phyloP scores from a whole-genome alignment of 2,888 invertebrate genomes.

The Drosophila mettleri region DNA sequence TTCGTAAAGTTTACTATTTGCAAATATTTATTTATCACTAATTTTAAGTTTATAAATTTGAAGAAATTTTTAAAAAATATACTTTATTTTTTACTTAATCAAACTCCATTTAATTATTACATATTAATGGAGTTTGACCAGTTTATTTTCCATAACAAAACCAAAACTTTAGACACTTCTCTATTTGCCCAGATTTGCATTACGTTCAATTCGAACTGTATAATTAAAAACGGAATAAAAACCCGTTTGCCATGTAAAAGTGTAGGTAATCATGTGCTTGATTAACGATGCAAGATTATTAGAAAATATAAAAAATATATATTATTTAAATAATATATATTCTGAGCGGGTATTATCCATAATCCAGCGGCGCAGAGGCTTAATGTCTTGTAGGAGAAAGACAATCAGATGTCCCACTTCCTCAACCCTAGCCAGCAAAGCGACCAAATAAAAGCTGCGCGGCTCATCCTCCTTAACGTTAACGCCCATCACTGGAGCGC shows the following conservation, averaged over 20 bases:
- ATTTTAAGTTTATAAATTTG: background rate
- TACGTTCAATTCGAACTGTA: conserved; percentile 7
- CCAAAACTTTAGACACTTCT: conserved; percentile 18
- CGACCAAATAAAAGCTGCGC: conserved; percentile 53
- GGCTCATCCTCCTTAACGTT: conserved; percentile 49
- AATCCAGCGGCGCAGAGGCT: conserved; percentile 48
- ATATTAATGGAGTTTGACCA: background rate
- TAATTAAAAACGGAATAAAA: conserved; percentile 35
- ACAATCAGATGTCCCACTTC: conserved; percentile 11
- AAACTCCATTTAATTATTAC: background rate
- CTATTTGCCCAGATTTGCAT: background rate
- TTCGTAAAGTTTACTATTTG: conserved; percentile 5
- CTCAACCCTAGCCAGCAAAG: conserved; percentile 27
- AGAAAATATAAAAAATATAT: conserved; percentile 13
- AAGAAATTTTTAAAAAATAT: background rate
- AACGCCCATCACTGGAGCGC: conserved; percentile 45
- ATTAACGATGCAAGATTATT: conserved; percentile 9
- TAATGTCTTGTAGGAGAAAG: conserved; percentile 47
- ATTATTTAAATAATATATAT: background rate
- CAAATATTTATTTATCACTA: too few species aligned
- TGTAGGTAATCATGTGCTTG: conserved; percentile 4
- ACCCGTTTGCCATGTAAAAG: conserved; percentile 41
- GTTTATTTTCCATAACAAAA: background rate
- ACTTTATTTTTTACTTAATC: too few species aligned
- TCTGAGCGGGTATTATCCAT: conserved; percentile 20